phyloP scores from a whole-genome alignment of 2,797 vertebrate genomes.

The Acrossocheilus fasciatus region DNA sequence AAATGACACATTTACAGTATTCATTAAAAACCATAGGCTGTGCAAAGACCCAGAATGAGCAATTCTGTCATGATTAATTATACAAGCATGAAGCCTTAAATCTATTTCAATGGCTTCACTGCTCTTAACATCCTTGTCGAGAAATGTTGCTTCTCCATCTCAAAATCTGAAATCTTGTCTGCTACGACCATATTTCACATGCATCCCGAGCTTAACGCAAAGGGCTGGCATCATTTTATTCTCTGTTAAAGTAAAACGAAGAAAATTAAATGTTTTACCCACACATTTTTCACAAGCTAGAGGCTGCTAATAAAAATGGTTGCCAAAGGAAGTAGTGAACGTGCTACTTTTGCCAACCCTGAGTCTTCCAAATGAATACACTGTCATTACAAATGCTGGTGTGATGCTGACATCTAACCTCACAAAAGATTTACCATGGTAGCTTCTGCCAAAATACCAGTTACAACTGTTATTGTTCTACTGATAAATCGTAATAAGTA shows the following conservation, averaged over 20 bases:
- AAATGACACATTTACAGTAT: slow-evolving; percentile 12
- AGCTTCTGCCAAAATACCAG: neutral
- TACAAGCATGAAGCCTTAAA: slow-evolving; percentile 68
- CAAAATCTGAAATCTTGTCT: slow-evolving; percentile 73
- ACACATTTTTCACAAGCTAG: slow-evolving; percentile 33
- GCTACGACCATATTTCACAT: slow-evolving; percentile 68
- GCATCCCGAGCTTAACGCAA: neutral
- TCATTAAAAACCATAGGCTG: slow-evolving; percentile 38
- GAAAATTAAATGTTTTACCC: slow-evolving; percentile 37
- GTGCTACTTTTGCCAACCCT: slow-evolving; percentile 12
- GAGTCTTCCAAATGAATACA: slow-evolving; percentile 22
- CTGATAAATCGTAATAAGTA: neutral
- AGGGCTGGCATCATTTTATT: slow-evolving; percentile 20
- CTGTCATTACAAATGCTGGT: neutral
- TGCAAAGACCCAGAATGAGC: slow-evolving; percentile 54
- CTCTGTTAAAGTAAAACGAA: slow-evolving; percentile 22
- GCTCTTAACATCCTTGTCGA: slow-evolving; percentile 70
- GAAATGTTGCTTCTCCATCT: slow-evolving; percentile 68
- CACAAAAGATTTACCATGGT: neutral
- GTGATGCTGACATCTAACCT: slow-evolving; percentile 10
- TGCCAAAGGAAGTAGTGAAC: slow-evolving; percentile 42
- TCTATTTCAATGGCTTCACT: slow-evolving; percentile 63
- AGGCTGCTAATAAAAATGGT: slow-evolving; percentile 38
- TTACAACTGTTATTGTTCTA: neutral
- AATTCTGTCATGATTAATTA: slow-evolving; percentile 73